phyloP scores from a whole-genome alignment of 2,113 vertebrate genomes.

The Rhinogobius similis region DNA sequence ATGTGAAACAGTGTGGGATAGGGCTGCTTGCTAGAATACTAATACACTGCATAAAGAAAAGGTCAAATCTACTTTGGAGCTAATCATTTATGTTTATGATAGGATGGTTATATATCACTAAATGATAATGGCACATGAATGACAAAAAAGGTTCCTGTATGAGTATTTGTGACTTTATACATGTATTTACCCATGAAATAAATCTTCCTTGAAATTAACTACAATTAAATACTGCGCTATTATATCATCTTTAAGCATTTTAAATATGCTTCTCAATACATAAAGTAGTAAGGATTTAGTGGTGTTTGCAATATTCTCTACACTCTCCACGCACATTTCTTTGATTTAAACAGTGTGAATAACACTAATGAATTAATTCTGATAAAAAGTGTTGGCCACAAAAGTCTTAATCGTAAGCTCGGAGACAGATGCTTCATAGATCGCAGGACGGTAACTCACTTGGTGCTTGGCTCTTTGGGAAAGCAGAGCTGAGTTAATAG shows the following conservation, averaged over 20 bases:
- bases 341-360: not conserved
- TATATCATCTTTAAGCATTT: too few species aligned
- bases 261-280: too few species aligned
- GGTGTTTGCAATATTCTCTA: not conserved
- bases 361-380: not conserved
- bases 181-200: too few species aligned
- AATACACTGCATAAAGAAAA: not conserved
- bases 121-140: not conserved
- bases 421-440: not conserved
- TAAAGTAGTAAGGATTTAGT: not conserved
- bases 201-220: too few species aligned
- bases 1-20: not conserved
- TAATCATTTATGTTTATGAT: not conserved
- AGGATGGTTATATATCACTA: not conserved
- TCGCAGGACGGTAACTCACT: not conserved
- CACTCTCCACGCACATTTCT: not conserved
- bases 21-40: not conserved
- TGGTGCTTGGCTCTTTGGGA: not conserved
- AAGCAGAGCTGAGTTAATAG: slow-evolving; percentile 3
- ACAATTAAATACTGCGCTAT: too few species aligned
- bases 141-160: not conserved
- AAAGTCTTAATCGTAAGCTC: not conserved
- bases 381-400: not conserved
- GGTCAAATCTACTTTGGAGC: not conserved
- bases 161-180: too few species aligned